Evolutionary conservation across 2,113 vertebrate genomes (phyloP), one percentile per base, ranked within the genome.

Genomic region (Zosterops pallidus): DNA sequence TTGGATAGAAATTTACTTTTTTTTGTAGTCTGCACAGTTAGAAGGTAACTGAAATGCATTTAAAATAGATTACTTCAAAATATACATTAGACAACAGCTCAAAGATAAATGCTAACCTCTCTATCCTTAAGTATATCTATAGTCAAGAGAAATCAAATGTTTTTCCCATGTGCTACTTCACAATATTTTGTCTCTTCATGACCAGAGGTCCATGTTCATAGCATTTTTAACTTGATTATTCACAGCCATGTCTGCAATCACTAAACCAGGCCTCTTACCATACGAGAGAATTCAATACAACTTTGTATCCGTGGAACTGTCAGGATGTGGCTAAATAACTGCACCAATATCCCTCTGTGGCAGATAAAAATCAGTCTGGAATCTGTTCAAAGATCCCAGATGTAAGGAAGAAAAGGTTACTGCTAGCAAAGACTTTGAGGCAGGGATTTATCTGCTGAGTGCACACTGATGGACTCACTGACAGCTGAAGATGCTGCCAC

Each of bases 391-490:
- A 93, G 49, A 84, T 60, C 79, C 39, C 67, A 76, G 49, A 76
- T 13, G n/a, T 0, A 60, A 59, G 24, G 49, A 82, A 92, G 41
- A 39, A 82, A 87, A 64, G 1, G 2, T 8, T 28, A 41, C 3
- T 47, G 24, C 41, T 13, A 65, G 41, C 57, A 90, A 10, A 71
- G 53, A 29, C 18, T 72, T 19, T 29, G 44, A 81, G 17, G 24
- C 24, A 77, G 19, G 59, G 56, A 86, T 83, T 77, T 24, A 35
- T 12, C 16, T 2, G 15, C 41, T 79, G 23, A n/a, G 28, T 23
- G n/a, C 55, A 86, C 35, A 16, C 0, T 5, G 35, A 42, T 24
- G 15, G 5, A 22, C 41, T 17, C 56, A 28, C 0, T 46, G 65
- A 71, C 25, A 83, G 53, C 75, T 63, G 47, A 88, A 71, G 55